Evolutionary conservation across 2,888 invertebrate genomes (phyloP), one percentile per base, ranked within the genome.

Genomic region (Trichacis sp.): DNA sequence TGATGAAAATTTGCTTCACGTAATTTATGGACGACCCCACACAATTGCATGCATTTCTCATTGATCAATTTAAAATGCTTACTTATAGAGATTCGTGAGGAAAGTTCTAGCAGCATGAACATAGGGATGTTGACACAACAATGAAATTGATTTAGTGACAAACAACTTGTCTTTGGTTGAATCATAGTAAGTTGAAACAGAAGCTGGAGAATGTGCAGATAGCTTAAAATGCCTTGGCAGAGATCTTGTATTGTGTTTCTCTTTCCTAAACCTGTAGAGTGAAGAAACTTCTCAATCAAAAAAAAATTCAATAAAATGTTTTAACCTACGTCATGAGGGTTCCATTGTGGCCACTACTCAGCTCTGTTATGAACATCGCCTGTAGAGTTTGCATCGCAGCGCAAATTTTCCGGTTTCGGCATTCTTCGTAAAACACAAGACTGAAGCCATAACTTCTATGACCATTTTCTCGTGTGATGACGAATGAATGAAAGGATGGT

Each of bases 401-500:
- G 84, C 96, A 96, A 74, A 98, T 96, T 83, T 96, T 93, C 51
- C 92, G 88, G 85, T 96, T 96, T 58, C 92, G 90, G 71, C 98
- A 96, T 87, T 97, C 96, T 86, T 99, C 99, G 87, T 93, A 98
- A 85, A 98, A 98, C 14, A 97, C 92, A 73, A 96, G 90, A 79
- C 95, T 95, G 79, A 96, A 96, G 63, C 99, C 99, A 87, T 96
- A 97, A 73, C 93, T 92, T 73, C 97, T 88, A 72, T 93, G 93
- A 55, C 98, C 98, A 89, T 99, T 97, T 87, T 98, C 98, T 75
- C 94, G 89, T 11, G 98, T 98, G 66, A 98, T 95, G 56, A 98
- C 92, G 87, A 98, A 99, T 47, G 97, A 95, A 86, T 99, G 99
- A 85, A 98, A 97, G 79, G 89, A 90, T 9, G 97, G 93, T 75